Conservation (phyloP, 1,140 invertebrate genomes). For the Sinella curviseta region DNA sequence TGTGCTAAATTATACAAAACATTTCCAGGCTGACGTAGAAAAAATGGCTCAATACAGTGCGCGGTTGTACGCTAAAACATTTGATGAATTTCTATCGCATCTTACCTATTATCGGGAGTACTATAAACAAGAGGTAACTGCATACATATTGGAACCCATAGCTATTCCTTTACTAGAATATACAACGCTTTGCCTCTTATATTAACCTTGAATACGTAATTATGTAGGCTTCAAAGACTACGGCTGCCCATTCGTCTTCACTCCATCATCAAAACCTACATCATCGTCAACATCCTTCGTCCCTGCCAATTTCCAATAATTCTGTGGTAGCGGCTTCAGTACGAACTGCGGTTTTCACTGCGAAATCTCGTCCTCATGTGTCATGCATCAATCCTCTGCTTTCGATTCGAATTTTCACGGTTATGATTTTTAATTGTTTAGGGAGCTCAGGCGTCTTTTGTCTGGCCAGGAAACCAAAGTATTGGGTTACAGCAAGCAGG, state of each 20-base stretch:
- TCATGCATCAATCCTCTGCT: constrained; percentile 29
- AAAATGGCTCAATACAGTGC: constrained; percentile 77
- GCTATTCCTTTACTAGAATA: not conserved
- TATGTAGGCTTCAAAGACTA: not conserved
- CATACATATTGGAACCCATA: not conserved
- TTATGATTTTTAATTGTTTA: constrained; percentile 46
- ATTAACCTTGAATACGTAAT: not conserved
- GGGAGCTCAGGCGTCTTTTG: constrained; percentile 34
- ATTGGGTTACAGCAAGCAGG: constrained; percentile 12
- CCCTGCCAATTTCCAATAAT: not conserved
- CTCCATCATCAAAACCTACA: not conserved
- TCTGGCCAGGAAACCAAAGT: constrained; percentile 22
- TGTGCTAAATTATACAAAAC: not conserved
- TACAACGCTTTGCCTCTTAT: not conserved
- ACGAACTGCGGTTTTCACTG: not conserved
- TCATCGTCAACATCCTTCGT: not conserved
- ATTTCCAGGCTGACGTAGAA: constrained; percentile 66
- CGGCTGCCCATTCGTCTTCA: not conserved
- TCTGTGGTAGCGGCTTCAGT: constrained; percentile 25
- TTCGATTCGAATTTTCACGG: constrained; percentile 39
- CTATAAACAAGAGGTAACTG: constrained; percentile 59
- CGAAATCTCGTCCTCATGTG: constrained; percentile 31
- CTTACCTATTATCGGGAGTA: constrained; percentile 78
- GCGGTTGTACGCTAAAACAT: constrained; percentile 71
- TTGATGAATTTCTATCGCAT: constrained; percentile 71